These are phyloP conservation scores for Melinopterus prodromus DNA, from an alignment of 2,888 invertebrate species.

Conservation along the genomic window DNA sequence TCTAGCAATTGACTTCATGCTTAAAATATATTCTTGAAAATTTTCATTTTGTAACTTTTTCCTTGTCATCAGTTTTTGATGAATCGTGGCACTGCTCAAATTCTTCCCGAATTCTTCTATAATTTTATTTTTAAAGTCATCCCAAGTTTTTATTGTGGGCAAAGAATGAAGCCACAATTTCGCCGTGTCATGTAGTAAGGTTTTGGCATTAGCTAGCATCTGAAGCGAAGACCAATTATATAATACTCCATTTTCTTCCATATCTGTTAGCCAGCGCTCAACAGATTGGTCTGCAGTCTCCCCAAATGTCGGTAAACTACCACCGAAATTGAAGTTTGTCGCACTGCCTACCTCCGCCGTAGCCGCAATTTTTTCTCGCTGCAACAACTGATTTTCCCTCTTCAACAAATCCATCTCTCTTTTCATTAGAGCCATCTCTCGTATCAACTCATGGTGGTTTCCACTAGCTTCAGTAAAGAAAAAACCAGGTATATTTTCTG, in stretches of 20 bases:
- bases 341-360: too few relatives aligned
- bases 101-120: conserved; percentile 30
- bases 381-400: too few relatives aligned
- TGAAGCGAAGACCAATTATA: conserved; percentile 34
- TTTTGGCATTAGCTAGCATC: conserved; percentile 37
- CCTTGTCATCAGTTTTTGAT: conserved; percentile 29
- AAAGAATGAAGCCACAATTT: conserved; percentile 33
- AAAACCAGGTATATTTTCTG: too few relatives aligned
- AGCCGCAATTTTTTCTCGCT: too few relatives aligned
- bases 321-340: too few relatives aligned
- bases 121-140: conserved; percentile 27
- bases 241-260: conserved; percentile 33
- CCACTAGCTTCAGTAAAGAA: too few relatives aligned
- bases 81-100: conserved; percentile 14
- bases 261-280: conserved; percentile 35
- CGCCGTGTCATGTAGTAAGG: conserved; percentile 35
- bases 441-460: too few relatives aligned
- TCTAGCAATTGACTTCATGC: conserved; percentile 50
- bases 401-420: too few relatives aligned
- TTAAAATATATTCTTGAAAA: conserved; percentile 49
- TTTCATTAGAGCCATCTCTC: too few relatives aligned
- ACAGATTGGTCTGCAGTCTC: conserved; percentile 26
- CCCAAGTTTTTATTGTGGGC: conserved; percentile 32
- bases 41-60: conserved; percentile 43
- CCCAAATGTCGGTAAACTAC: conserved; percentile 21